A percentile compares a stretch with the other conserved stretches of the same genome.
Conservation (phyloP, 2,888 invertebrate genomes). For the Tenodera sinensis region DNA sequence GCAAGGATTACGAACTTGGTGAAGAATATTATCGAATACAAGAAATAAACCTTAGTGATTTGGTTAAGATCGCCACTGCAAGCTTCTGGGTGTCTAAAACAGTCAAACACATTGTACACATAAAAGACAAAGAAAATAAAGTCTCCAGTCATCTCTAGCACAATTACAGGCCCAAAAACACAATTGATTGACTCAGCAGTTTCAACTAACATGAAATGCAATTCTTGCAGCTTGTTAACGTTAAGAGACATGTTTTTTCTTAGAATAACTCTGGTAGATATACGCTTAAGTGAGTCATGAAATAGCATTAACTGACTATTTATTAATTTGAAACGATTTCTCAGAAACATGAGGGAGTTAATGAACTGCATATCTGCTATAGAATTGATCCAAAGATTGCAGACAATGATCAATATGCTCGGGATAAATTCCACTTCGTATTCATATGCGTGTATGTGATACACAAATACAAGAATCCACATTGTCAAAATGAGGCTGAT, state of each 20-base stretch:
- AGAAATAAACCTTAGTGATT: rapidly evolving
- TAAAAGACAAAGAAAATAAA: background rate
- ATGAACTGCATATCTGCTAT: background rate
- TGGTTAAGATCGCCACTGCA: background rate
- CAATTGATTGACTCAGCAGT: background rate
- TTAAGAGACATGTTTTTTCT: too few species aligned
- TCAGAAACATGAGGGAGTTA: background rate
- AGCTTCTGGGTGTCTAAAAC: background rate
- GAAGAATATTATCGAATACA: background rate
- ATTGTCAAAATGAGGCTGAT: too few species aligned
- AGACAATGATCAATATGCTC: background rate
- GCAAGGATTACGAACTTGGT: background rate
- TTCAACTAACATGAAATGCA: background rate
- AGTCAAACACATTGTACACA: background rate
- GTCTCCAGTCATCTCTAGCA: background rate
- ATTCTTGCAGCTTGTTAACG: background rate
- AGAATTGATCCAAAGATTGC: background rate
- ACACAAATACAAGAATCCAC: background rate
- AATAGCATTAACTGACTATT: background rate
- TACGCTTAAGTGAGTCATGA: background rate
- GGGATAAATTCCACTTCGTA: background rate
- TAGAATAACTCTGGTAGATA: background rate
- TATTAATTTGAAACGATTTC: background rate
- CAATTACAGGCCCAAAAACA: background rate
- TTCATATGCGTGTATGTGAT: background rate